Evolutionary conservation across 2,113 vertebrate genomes (phyloP).

Genomic region (Leucoraja erinaceus): DNA sequence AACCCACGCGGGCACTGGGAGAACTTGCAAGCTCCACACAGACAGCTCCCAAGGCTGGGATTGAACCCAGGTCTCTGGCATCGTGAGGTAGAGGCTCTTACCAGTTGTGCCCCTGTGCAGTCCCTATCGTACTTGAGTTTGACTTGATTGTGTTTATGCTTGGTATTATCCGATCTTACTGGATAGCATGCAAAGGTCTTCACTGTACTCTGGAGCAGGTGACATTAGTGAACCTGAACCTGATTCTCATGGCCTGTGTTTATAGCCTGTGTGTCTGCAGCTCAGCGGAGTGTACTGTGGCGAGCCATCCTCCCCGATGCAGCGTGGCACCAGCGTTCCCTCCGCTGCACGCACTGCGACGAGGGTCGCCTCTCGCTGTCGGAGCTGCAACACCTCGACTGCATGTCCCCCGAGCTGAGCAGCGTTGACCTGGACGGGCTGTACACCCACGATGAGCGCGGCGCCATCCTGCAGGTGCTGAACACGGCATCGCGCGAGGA

Average conservation of each 20-base stretch:
- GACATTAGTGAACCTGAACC: too few species aligned
- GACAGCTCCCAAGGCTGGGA: too few species aligned
- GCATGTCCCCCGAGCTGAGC: constrained; percentile 30
- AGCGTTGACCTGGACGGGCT: constrained; percentile 51
- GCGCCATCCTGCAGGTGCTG: constrained; percentile 57
- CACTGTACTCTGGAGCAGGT: too few species aligned
- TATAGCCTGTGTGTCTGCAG: constrained; percentile 35
- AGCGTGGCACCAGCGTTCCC: constrained; percentile 48
- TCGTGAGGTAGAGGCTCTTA: too few species aligned
- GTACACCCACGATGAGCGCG: constrained; percentile 58
- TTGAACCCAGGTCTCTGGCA: too few species aligned
- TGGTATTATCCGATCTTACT: too few species aligned
- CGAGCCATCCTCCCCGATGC: constrained; percentile 42
- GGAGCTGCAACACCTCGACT: constrained; percentile 43
- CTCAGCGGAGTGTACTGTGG: constrained; percentile 46
- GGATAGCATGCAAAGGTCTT: too few species aligned
- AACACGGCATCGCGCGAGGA: constrained; percentile 57
- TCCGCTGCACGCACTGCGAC: constrained; percentile 57
- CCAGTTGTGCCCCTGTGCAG: too few species aligned
- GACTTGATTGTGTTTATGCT: too few species aligned
- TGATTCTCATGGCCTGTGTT: too few species aligned
- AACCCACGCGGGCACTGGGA: too few species aligned
- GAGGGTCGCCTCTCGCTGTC: constrained; percentile 47
- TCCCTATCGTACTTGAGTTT: not conserved
- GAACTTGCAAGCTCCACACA: too few species aligned